Base-by-base conservation (phyloP, 2,888 invertebrate genomes). In the Octodonta nipae region DNA sequence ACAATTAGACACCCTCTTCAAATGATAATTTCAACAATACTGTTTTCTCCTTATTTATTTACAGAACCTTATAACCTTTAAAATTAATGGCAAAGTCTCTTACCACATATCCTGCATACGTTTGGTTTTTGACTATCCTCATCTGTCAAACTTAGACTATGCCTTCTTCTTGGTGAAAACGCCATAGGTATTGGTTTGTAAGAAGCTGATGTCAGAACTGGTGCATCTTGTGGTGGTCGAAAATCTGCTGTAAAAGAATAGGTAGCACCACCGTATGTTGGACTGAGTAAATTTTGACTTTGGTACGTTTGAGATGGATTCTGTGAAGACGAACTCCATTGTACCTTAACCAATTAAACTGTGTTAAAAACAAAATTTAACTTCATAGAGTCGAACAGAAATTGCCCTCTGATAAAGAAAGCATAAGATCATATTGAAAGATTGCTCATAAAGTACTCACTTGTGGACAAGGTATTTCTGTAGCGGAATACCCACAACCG, bases 81-180 rank as follows among this genome's bases (percentile, higher is more conserved):
- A n/a, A n/a, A n/a, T n/a, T n/a, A n/a, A n/a, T n/a, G n/a, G n/a
- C n/a, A n/a, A 11, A 22, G 3, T 22, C 11, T 42, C 55, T 49
- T 43, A 45, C 93, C 93, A 57, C 93, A 95, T 41, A 93, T 85
- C 15, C 89, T 71, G 55, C 93, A 95, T 22, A 93, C 71, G 61
- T 93, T 93, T 1, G 86, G 84, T 52, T 84, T 78, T 46, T 74
- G 73, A 40, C 78, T 75, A 46, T 82, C 82, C 42, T 81, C 83
- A n/a, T 78, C 81, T 17, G 55, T 34, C 3, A 51, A 17, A 34
- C 40, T 44, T 8, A 26, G 11, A 30, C 51, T 52, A 22, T 51
- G 47, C 16, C 50, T 58, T 51, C 45, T 60, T 49, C 52, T 61
- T 30, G 53, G 67, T 59, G 55, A 41, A 32, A 55, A 56, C 1